phyloP scores from a whole-genome alignment of 2,797 vertebrate genomes.

The Hozukius guyotensis region DNA sequence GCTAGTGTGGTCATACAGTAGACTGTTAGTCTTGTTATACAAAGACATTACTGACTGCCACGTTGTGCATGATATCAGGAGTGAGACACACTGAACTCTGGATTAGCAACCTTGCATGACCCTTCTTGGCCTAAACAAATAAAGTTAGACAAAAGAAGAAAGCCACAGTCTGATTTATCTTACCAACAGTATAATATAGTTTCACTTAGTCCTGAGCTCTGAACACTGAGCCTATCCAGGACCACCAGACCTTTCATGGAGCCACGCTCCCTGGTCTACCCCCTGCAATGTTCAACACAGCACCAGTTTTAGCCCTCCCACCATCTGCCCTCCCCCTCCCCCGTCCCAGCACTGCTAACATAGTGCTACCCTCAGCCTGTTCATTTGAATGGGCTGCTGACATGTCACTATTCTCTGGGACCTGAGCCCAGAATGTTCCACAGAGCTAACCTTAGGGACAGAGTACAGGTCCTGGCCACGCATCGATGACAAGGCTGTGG shows the following conservation, averaged over 20 bases:
- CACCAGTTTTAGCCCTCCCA: slow-evolving; percentile 67
- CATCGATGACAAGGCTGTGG: slow-evolving; percentile 51
- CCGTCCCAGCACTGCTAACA: slow-evolving; percentile 70
- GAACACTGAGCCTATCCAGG: slow-evolving; percentile 45
- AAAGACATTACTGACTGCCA: not conserved
- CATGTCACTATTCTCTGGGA: slow-evolving; percentile 86
- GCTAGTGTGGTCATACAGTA: not conserved
- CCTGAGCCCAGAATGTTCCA: slow-evolving; percentile 86
- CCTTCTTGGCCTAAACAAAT: not conserved
- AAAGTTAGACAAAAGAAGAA: not conserved
- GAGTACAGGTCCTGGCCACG: slow-evolving; percentile 61
- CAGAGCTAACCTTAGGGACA: slow-evolving; percentile 80
- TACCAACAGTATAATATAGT: not conserved
- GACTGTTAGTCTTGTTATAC: not conserved
- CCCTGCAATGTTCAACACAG: slow-evolving; percentile 66
- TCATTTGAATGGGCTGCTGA: slow-evolving; percentile 87
- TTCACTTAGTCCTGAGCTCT: slow-evolving; percentile 2
- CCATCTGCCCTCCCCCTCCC: slow-evolving; percentile 23
- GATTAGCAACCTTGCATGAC: not conserved
- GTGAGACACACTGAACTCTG: not conserved
- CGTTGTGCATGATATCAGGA: not conserved
- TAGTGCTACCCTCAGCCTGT: slow-evolving; percentile 86
- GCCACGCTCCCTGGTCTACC: slow-evolving; percentile 40
- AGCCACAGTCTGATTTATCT: not conserved
- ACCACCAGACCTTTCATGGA: slow-evolving; percentile 67